Conservation (phyloP, 2,888 invertebrate genomes). For the Hoplodrina ambigua region DNA sequence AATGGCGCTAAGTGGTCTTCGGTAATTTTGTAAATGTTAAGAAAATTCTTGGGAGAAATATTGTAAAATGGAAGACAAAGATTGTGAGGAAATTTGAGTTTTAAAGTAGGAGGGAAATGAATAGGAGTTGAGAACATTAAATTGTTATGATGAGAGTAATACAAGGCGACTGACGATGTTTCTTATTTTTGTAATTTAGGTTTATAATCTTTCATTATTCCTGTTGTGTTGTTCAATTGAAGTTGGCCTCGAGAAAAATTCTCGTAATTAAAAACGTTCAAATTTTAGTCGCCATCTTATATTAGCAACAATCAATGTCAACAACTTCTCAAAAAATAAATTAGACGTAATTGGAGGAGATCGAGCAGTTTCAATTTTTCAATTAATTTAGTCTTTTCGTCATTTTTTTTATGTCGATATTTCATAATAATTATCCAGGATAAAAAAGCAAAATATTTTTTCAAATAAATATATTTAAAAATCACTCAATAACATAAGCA, state of each 20-base stretch:
- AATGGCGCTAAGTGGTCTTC: constrained; percentile 60
- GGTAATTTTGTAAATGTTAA: constrained; percentile 44
- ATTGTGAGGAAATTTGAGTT: constrained; percentile 29
- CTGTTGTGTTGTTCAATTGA: neutral
- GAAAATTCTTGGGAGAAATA: constrained; percentile 40
- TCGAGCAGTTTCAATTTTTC: too few relatives aligned
- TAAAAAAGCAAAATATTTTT: too few relatives aligned
- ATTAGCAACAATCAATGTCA: too few relatives aligned
- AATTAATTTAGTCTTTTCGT: too few relatives aligned
- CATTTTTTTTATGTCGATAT: too few relatives aligned
- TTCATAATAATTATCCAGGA: too few relatives aligned
- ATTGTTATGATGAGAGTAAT: constrained; percentile 21
- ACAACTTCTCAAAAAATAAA: too few relatives aligned
- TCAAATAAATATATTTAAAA: neutral
- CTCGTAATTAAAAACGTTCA: too few relatives aligned
- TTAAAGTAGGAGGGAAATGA: constrained; percentile 3
- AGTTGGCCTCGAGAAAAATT: too few relatives aligned
- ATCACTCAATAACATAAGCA: neutral
- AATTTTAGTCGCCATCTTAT: too few relatives aligned
- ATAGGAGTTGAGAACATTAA: constrained; percentile 21
- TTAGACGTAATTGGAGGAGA: too few relatives aligned
- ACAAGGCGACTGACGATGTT: constrained; percentile 1
- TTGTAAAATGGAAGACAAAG: constrained; percentile 28
- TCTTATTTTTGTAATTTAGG: neutral
- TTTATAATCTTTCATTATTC: constrained; percentile 4